Percentiles rank a stretch among this genome's conserved stretches.
These are phyloP conservation scores for Callimorpha dominula DNA, from an alignment of 2,888 invertebrate species.

Conservation along the genomic window DNA sequence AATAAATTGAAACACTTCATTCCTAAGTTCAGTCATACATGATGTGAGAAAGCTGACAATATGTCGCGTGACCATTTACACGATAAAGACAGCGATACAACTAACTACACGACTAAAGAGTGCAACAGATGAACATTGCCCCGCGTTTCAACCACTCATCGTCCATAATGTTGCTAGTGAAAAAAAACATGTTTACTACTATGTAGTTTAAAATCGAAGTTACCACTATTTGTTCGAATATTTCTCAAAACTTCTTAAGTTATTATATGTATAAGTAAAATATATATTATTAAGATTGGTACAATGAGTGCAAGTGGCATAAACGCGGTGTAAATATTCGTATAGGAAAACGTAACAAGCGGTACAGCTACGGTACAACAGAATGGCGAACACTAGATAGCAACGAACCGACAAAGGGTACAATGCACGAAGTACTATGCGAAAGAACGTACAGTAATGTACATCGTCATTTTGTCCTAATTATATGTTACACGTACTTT, in stretches of 20 bases:
- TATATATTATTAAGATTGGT: not conserved
- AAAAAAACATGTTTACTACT: not conserved
- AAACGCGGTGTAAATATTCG: not conserved
- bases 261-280: not conserved
- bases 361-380: slow-evolving; percentile 8
- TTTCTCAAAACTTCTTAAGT: not conserved
- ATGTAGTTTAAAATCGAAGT: not conserved
- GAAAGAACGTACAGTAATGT: slow-evolving; percentile 82
- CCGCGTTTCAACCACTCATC: not conserved
- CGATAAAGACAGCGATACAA: slow-evolving; percentile 39
- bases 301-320: not conserved
- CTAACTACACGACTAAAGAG: slow-evolving; percentile 56
- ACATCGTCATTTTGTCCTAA: slow-evolving; percentile 78
- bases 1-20: slow-evolving; percentile 66
- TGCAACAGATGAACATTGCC: slow-evolving; percentile 47
- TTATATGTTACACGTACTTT: slow-evolving; percentile 80
- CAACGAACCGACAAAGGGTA: slow-evolving; percentile 73
- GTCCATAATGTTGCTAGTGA: not conserved
- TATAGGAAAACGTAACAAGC: slow-evolving; percentile 11
- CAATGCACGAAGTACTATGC: slow-evolving; percentile 85
- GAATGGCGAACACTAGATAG: slow-evolving; percentile 61
- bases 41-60: slow-evolving; percentile 47
- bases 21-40: slow-evolving; percentile 59
- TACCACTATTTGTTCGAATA: not conserved
- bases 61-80: slow-evolving; percentile 28